Evolutionary conservation across 2,888 invertebrate genomes (phyloP).

Genomic region (Gastracanthus pulcherrimus): DNA sequence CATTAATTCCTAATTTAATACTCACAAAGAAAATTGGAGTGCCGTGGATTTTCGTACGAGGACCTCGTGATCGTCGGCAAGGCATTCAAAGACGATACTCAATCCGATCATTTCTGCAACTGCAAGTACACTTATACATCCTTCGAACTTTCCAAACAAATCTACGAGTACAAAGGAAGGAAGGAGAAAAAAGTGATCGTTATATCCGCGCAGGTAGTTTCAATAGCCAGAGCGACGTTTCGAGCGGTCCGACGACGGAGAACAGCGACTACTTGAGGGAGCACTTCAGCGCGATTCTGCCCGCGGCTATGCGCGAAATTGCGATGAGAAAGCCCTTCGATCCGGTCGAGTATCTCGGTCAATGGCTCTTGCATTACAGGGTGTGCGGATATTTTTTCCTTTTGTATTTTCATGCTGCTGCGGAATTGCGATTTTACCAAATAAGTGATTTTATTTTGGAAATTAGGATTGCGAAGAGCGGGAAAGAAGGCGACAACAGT

Average conservation of each 20-base stretch:
- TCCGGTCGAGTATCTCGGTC: constrained; percentile 70
- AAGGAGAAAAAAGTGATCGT: too few species aligned
- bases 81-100: neutral
- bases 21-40: neutral
- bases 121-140: constrained; percentile 31
- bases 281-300: constrained; percentile 60
- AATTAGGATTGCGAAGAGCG: constrained; percentile 59
- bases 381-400: constrained; percentile 51
- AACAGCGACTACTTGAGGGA: constrained; percentile 60
- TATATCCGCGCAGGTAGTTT: neutral
- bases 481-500: constrained; percentile 53
- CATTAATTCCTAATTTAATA: constrained; percentile 1
- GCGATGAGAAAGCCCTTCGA: constrained; percentile 66
- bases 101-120: constrained; percentile 21
- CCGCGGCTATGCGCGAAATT: constrained; percentile 66
- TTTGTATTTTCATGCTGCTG: neutral
- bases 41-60: neutral
- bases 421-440: neutral
- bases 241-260: neutral
- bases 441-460: neutral
- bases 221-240: neutral
- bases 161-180: too few species aligned
- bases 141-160: too few species aligned
- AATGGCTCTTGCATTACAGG: constrained; percentile 70
- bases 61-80: neutral